Base-by-base conservation (phyloP, 1,140 invertebrate species). In the Tetragnatha versicolor region DNA sequence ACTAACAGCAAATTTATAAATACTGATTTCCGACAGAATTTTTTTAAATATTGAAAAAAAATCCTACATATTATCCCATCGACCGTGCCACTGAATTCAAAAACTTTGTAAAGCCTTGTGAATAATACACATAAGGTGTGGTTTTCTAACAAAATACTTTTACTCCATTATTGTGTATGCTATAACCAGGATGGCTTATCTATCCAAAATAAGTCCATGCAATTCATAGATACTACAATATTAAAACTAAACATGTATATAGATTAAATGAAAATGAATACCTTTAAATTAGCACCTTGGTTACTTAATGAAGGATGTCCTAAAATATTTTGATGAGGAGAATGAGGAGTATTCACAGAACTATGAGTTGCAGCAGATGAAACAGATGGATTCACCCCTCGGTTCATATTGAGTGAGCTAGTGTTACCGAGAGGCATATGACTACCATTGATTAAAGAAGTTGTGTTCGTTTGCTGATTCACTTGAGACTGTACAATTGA, bases 371-470 rank as follows among this genome's bases (percentile, higher is more conserved):
- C 65, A 31, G 45, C 65, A 33, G 80, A 69, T 45, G 73, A 72
- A 42, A 60, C 77, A 49, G 61, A 70, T 20, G 78, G 51, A 69
- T 69, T 79, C 6, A 45, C 70, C 14, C 29, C 65, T 69, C 78
- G 39, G 9, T 42, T 76, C n/a, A 80, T 65, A 39, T 27, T 79
- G 37, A 79, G 17, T 37, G 75, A 77, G 42, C 55, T 63, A 65
- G 69, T 42, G 47, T 49, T 73, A 45, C 79, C 82, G 53, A 82
- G 79, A 25, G 82, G 79, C 73, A 83, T 82, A 29, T 82, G 82
- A 65, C 83, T 85, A 68, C 85, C 85, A 84, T 86, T 86, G 79
- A 86, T 84, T 81, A 85, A 72, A 39, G 83, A 83, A 78, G 79
- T 82, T 42, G 82, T 76, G 39, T 80, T 75, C 60, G 82, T 80